Evolutionary conservation across 2,888 invertebrate species (phyloP).

Genomic region (Phortica magna): DNA sequence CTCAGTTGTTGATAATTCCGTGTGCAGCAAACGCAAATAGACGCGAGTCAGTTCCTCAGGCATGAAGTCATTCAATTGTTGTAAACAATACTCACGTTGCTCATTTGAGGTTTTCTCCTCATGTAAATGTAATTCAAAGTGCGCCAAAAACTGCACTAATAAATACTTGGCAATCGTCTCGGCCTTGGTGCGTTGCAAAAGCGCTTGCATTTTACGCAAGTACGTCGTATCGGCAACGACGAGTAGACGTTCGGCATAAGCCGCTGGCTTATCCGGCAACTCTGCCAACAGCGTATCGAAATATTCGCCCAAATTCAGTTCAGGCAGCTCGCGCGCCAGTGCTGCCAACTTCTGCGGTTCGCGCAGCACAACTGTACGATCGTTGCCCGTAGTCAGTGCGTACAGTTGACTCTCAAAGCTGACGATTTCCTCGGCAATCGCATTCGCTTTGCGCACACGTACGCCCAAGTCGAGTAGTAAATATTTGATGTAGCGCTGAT

Average conservation of each 20-base stretch:
- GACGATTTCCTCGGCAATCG: slow-evolving; percentile 64
- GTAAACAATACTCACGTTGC: slow-evolving; percentile 63
- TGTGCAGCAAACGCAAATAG: slow-evolving; percentile 58
- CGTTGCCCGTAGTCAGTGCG: slow-evolving; percentile 39
- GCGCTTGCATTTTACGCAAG: slow-evolving; percentile 50
- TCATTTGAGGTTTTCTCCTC: slow-evolving; percentile 55
- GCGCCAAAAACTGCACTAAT: slow-evolving; percentile 67
- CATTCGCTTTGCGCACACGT: slow-evolving; percentile 65
- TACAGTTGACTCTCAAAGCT: slow-evolving; percentile 63
- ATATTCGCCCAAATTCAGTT: slow-evolving; percentile 57
- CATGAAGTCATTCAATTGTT: slow-evolving; percentile 61
- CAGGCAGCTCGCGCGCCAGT: slow-evolving; percentile 55
- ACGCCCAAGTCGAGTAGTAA: slow-evolving; percentile 68
- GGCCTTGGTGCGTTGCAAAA: slow-evolving; percentile 48
- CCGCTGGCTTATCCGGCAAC: background rate
- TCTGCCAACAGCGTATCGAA: slow-evolving; percentile 60
- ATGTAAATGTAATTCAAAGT: slow-evolving; percentile 68
- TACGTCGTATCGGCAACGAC: slow-evolving; percentile 65
- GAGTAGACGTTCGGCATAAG: slow-evolving; percentile 43
- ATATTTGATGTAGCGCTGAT: slow-evolving; percentile 69
- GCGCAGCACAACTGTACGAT: slow-evolving; percentile 55
- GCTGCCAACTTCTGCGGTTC: slow-evolving; percentile 62
- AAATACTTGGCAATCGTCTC: slow-evolving; percentile 65
- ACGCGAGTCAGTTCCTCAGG: slow-evolving; percentile 60
- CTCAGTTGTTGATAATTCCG: slow-evolving; percentile 38